phyloP scores from a whole-genome alignment of 2,888 invertebrate genomes.

The Tholera decimalis region DNA sequence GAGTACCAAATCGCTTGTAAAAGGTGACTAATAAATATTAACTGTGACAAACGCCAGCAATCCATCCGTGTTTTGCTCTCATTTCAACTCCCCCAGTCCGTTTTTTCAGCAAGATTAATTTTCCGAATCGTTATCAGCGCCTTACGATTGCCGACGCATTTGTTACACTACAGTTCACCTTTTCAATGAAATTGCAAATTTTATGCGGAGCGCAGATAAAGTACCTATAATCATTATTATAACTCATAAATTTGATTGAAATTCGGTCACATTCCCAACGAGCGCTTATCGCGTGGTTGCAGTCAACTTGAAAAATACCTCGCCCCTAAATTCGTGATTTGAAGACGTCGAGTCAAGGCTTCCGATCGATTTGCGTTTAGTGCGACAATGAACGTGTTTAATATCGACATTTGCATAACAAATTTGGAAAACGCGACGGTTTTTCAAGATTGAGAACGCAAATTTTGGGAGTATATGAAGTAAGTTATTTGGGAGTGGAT shows the following conservation, averaged over 20 bases:
- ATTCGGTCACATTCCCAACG: constrained; percentile 89
- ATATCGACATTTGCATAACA: constrained; percentile 84
- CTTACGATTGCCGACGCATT: constrained; percentile 89
- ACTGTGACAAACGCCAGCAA: constrained; percentile 76
- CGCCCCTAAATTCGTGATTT: constrained; percentile 77
- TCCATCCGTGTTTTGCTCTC: constrained; percentile 76
- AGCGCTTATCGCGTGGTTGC: constrained; percentile 88
- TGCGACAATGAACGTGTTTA: constrained; percentile 86
- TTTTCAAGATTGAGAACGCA: constrained; percentile 49
- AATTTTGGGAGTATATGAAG: neutral
- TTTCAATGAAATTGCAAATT: constrained; percentile 90
- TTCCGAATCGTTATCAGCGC: constrained; percentile 88
- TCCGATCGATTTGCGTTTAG: constrained; percentile 89
- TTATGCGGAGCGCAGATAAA: constrained; percentile 88
- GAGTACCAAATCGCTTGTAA: constrained; percentile 69
- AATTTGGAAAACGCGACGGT: constrained; percentile 77
- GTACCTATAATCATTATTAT: constrained; percentile 90
- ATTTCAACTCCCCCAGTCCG: constrained; percentile 75
- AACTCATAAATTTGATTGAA: constrained; percentile 91
- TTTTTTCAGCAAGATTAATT: constrained; percentile 88
- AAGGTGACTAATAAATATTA: constrained; percentile 75
- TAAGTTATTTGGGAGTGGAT: neutral
- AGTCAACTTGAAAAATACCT: constrained; percentile 90
- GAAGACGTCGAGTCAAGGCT: constrained; percentile 80
- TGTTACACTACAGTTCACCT: constrained; percentile 90